Conservation (phyloP, 2,113 vertebrate genomes). For the Brachionichthys hirsutus region DNA sequence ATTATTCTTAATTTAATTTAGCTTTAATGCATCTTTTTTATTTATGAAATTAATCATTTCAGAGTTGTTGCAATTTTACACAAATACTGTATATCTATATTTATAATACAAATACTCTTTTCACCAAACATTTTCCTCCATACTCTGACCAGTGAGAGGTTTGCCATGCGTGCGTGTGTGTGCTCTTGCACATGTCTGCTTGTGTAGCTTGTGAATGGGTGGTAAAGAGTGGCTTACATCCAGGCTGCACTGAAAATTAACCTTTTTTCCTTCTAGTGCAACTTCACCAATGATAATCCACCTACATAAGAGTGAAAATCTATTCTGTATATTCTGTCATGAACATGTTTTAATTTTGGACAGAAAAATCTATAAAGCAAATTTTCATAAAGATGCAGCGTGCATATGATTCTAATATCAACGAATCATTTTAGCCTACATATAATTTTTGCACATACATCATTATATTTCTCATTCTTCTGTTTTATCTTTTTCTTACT, state of each 20-base stretch:
- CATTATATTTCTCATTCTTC: background rate
- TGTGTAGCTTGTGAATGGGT: slow-evolving; percentile 7
- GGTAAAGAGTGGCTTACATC: slow-evolving; percentile 6
- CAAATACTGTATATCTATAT: no score
- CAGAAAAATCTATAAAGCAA: background rate
- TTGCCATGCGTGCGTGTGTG: slow-evolving; percentile 25
- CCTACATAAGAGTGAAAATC: background rate
- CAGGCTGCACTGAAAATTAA: slow-evolving; percentile 15
- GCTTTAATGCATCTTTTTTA: no score
- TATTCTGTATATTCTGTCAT: no score
- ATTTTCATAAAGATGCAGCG: background rate
- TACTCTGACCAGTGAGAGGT: slow-evolving; percentile 37
- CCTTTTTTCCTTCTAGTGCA: background rate
- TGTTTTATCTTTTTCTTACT: no score
- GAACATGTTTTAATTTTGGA: background rate
- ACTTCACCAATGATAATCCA: background rate
- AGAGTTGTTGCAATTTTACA: no score
- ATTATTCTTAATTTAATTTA: background rate
- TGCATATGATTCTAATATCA: background rate
- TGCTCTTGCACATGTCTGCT: slow-evolving; percentile 4
- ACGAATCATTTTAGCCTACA: background rate
- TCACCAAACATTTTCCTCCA: slow-evolving; percentile 61
- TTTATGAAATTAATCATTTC: no score
- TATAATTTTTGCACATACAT: background rate
- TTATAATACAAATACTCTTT: no score